Base-by-base conservation (phyloP, 2,797 vertebrate genomes). In the Avahi laniger region DNA sequence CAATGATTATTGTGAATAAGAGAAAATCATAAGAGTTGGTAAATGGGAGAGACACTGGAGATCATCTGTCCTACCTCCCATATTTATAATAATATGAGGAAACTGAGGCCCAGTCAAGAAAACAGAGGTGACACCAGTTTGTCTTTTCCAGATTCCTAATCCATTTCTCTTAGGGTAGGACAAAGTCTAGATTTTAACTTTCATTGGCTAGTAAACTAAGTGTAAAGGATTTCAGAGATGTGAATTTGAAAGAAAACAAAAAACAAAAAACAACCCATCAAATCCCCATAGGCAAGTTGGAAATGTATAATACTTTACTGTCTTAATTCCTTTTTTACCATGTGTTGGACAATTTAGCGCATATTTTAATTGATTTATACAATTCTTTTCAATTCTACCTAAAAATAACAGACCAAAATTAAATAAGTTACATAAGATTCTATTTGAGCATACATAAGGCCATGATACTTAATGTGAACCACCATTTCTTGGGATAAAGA, bases 231-330 rank as follows among this genome's bases (percentile, higher is more conserved):
- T 97, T 94, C 94, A 93, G 76, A 89, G 69, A 91, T 72, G 79
- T 80, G 65, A 92, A 94, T 86, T 96, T 91, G 92, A 59, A 78
- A 52, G 28, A 14, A 52, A 38, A 14, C n/a, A n/a, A 35, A 35
- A 75, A 92, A 94, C n/a, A n/a, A 69, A 76, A 54, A 89, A 94
- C 63, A 80, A 61, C 52, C 94, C 96, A 95, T 95, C 94, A 97
- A 95, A 93, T 89, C 87, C 90, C 93, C 96, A 95, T 75, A 97
- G 93, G 89, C 96, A 84, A 92, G 94, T 89, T 96, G 83, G 83
- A 97, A 97, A 97, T 78, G 76, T 81, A n/a, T 92, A 97, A 96
- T 87, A 95, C 91, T 96, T 97, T 94, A 97, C 96, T 97, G 83
- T 97, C 93, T 96, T 95, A 95, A 93, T 97, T 95, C 92, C 82